These are phyloP conservation scores for Nycteola revayana DNA, from an alignment of 2,888 invertebrate genomes.

Conservation along the genomic window DNA sequence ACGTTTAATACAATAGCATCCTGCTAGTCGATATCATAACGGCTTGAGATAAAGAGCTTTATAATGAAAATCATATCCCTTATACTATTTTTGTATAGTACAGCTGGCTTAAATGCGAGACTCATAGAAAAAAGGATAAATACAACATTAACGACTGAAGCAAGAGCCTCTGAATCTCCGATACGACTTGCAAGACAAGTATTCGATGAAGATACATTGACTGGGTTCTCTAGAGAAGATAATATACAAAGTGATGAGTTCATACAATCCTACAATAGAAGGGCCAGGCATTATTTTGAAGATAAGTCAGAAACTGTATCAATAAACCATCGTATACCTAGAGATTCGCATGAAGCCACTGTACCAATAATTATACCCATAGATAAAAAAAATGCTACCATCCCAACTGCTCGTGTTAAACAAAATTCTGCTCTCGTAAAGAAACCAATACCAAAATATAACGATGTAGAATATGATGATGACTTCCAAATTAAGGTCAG, in stretches of 20 bases:
- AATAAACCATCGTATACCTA: slow-evolving; percentile 16
- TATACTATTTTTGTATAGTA: slow-evolving; percentile 26
- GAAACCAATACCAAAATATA: slow-evolving; percentile 64
- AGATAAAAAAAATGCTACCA: slow-evolving; percentile 12
- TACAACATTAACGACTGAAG: slow-evolving; percentile 33
- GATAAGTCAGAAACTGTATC: slow-evolving; percentile 7
- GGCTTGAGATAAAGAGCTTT: slow-evolving; percentile 32
- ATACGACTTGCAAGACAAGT: slow-evolving; percentile 40
- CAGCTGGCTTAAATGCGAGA: slow-evolving; percentile 35
- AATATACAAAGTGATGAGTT: slow-evolving; percentile 32
- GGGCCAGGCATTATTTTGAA: slow-evolving; percentile 23
- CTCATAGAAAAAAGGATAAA: slow-evolving; percentile 43
- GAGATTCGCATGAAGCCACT: slow-evolving; percentile 29
- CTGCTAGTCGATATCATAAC: slow-evolving; percentile 43
- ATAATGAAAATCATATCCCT: slow-evolving; percentile 43
- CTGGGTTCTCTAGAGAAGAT: slow-evolving; percentile 39
- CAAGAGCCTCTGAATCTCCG: slow-evolving; percentile 29
- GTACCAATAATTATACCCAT: slow-evolving; percentile 3
- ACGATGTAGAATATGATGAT: slow-evolving; percentile 54
- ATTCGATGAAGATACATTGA: slow-evolving; percentile 29
- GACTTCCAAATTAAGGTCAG: slow-evolving; percentile 53
- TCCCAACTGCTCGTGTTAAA: slow-evolving; percentile 9
- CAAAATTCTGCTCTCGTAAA: slow-evolving; percentile 43
- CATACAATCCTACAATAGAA: slow-evolving; percentile 24
- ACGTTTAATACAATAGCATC: slow-evolving; percentile 39